Evolutionary conservation across 2,797 vertebrate species (phyloP), one percentile per base, ranked within the genome.

Genomic region (Thunnus albacares): DNA sequence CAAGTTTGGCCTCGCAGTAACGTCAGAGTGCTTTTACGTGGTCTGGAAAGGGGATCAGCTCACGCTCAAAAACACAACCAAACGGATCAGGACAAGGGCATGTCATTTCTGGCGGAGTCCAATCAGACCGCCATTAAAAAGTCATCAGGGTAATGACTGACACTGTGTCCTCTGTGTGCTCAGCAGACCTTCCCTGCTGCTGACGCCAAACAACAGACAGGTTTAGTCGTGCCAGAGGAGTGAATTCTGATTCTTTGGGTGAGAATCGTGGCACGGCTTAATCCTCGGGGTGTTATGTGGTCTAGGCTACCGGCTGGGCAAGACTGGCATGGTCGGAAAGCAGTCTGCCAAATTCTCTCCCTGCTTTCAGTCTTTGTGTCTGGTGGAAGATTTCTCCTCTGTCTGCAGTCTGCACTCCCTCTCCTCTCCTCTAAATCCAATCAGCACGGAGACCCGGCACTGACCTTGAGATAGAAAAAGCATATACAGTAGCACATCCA

Each of bases 401-500:
- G 81, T 85, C 90, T 83, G 82, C 75, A 53, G 81, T 85, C 90
- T 83, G 82, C 75, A 49, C 71, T 74, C 75, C 65, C 76, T 81
- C 71, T 70, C 71, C 63, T 85, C 63, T 79, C 72, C 82, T 81
- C 75, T 70, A 82, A 91, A 93, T 92, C 90, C 87, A 94, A 94
- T 94, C 92, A 92, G 85, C 80, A 85, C 79, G 81, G 64, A 85
- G 83, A 84, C 87, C 90, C 82, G 59, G 81, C 81, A 64, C 90
- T 94, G 94, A 95, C 93, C 95, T 95, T 95, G 94, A 94, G 87
- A 77, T 73, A 84, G 84, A 90, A 70, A 77, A 74, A 86, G 82
- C 82, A 88, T 64, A 87, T 85, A 88, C 88, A 89, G 84, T 86
- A 85, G 77, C 77, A 43, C 52, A 57, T n/a, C 18, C 35, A 57